Base-by-base conservation (phyloP, 2,888 invertebrate species). In the Dasypolia templi region DNA sequence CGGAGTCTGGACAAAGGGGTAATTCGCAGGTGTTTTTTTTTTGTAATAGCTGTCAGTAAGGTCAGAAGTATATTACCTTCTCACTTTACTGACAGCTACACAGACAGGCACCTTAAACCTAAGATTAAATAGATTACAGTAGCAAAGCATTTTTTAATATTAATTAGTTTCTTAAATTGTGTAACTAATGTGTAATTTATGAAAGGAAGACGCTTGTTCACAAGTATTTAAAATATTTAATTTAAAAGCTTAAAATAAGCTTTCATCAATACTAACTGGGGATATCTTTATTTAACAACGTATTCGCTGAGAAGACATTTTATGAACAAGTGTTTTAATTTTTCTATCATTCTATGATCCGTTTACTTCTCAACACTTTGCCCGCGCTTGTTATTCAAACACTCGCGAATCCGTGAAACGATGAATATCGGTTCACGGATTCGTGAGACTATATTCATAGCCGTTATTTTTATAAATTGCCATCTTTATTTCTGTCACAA, bases 401-500 rank as follows among this genome's bases (percentile, higher is more conserved):
- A 80, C 72, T 71, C 71, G 78, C 78, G 46, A 81, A 81, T 75
- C 72, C 68, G 76, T 72, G 77, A 84, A 77, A 75, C 77, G 56
- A 78, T 84, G n/a, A n/a, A n/a, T n/a, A n/a, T n/a, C n/a, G n/a
- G n/a, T n/a, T 71, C 71, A 77, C 78, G 46, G 80, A 81, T 75
- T 71, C 68, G 76, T 72, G 77, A 84, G 75, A 75, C 77, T 84
- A 82, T 83, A 86, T 86, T 79, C 80, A 75, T 68, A 75, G 55
- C 74, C 71, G 75, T 77, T 77, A 82, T 64, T 86, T 81, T 83
- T 84, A 77, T 70, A 76, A 82, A 83, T 79, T 80, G 76, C 75
- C 82, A 86, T 81, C 77, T 82, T 87, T 85, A 86, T 84, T 84
- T 82, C 56, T 63, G 66, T 75, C 83, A 86, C 83, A 87, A 86